These are phyloP conservation scores for Synergus gifuensis DNA, from an alignment of 2,888 invertebrate species.

Conservation along the genomic window DNA sequence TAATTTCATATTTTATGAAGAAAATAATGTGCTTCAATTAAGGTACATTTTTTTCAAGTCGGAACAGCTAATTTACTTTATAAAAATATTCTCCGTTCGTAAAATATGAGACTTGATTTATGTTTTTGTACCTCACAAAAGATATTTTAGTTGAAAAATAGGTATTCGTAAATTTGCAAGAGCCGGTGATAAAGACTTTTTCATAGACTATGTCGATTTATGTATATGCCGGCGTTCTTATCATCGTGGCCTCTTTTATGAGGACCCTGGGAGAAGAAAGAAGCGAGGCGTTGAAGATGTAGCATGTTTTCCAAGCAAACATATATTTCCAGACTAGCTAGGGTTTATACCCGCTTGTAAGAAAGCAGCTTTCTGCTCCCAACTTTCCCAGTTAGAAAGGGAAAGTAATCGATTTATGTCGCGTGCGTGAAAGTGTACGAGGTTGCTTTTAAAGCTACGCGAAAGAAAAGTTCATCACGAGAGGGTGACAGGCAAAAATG, in stretches of 20 bases:
- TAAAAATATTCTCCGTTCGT: no score
- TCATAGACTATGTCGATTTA: conserved; percentile 26
- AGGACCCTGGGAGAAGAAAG: conserved; percentile 16
- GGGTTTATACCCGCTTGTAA: conserved; percentile 39
- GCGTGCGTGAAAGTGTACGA: conserved; percentile 22
- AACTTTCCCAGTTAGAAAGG: conserved; percentile 20
- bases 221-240: conserved; percentile 4
- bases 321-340: conserved; percentile 42
- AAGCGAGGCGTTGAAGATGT: conserved; percentile 37
- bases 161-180: not conserved
- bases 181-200: conserved; percentile 21
- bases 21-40: not conserved
- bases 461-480: not conserved
- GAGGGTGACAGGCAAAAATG: not conserved
- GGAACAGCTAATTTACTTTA: no score
- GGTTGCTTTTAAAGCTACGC: not conserved
- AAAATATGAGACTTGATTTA: not conserved
- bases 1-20: not conserved
- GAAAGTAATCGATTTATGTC: conserved; percentile 56
- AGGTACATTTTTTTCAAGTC: no score
- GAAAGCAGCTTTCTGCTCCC: conserved; percentile 18
- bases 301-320: conserved; percentile 50
- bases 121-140: not conserved
- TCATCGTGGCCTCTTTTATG: conserved; percentile 20
- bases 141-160: not conserved